Base-by-base conservation (phyloP, 2,888 invertebrate species). In the Dicycla oo region DNA sequence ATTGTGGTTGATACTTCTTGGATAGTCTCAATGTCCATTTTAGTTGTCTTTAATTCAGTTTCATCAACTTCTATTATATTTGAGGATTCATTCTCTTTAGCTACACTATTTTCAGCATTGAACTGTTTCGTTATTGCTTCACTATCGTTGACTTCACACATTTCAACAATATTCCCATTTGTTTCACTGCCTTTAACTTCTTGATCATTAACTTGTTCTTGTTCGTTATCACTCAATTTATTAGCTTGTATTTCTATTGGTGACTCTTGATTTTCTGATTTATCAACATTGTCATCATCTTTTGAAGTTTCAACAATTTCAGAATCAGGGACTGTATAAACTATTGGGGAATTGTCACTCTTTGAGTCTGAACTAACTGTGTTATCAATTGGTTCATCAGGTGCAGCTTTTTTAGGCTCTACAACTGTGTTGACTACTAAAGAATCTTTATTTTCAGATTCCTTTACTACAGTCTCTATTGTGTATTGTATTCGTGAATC, bases 31-130 rank as follows among this genome's bases (percentile, higher is more conserved):
- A 13, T 40, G 15, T 58, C 62, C 40, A 20, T 54, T 38, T 62
- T 49, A 45, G 67, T 57, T 45, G 13, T 58, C 20, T 58, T 66
- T 20, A 34, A 13, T 57, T 70, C 71, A 69, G 15, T 34, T 23
- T 64, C 56, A 30, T 83, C 75, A 23, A 72, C 40, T 58, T 80
- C 73, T 63, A 78, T 76, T 69, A 43, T 30, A 58, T 58, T 64
- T 45, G 57, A 51, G 20, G 67, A 57, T 54, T 84, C 53, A 54
- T 64, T 64, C n/a, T 64, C 66, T 56, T 66, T 69, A 3, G 34
- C 30, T 23, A 66, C 43, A 69, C 40, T 23, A 53, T 38, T 57
- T 58, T 40, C 13, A 23, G 20, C 15, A 51, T 43, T 2, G 8
- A 40, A 51, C 23, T 40, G 23, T 23, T 66, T 40, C 38, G 11